A percentile compares a stretch with the other conserved stretches of the same genome.
These are phyloP conservation scores for Ditylenchus weischeri DNA, from an alignment of 2,888 invertebrate species.

Conservation along the genomic window DNA sequence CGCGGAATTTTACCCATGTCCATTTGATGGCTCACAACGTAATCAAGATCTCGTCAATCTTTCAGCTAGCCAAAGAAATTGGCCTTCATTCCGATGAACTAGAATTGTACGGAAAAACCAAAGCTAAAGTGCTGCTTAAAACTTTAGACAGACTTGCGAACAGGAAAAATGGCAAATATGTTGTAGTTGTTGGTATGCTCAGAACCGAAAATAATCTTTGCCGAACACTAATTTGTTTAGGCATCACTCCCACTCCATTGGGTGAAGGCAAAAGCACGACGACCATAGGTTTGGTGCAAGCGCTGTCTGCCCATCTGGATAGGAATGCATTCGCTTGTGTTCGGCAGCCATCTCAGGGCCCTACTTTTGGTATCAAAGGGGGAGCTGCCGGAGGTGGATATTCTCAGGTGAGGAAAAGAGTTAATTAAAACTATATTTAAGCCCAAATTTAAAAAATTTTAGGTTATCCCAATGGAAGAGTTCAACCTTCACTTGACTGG, in stretches of 20 bases:
- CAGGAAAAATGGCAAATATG: conserved; percentile 78
- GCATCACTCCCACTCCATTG: conserved; percentile 95
- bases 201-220: background rate
- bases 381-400: conserved; percentile 98
- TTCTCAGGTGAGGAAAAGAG: conserved; percentile 63
- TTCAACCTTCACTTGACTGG: conserved; percentile 91
- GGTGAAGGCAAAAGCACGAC: conserved; percentile 99
- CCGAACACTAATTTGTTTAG: conserved; percentile 57
- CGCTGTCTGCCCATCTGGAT: conserved; percentile 75
- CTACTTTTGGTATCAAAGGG: conserved; percentile 94
- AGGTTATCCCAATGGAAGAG: conserved; percentile 96
- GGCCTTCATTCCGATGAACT: conserved; percentile 73
- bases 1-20: no score
- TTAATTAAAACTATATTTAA: background rate
- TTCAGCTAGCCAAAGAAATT: conserved; percentile 50
- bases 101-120: conserved; percentile 84
- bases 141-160: conserved; percentile 74
- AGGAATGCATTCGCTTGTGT: conserved; percentile 85
- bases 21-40: no score
- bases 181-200: conserved; percentile 80
- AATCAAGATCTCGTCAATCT: no score
- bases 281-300: conserved; percentile 81
- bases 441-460: background rate
- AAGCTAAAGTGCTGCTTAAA: conserved; percentile 84
- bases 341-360: conserved; percentile 95